A percentile compares a stretch with the other conserved stretches of the same genome.
Evolutionary conservation across 1,140 invertebrate genomes (phyloP).

Genomic region (Brachionus rotundiformis): DNA sequence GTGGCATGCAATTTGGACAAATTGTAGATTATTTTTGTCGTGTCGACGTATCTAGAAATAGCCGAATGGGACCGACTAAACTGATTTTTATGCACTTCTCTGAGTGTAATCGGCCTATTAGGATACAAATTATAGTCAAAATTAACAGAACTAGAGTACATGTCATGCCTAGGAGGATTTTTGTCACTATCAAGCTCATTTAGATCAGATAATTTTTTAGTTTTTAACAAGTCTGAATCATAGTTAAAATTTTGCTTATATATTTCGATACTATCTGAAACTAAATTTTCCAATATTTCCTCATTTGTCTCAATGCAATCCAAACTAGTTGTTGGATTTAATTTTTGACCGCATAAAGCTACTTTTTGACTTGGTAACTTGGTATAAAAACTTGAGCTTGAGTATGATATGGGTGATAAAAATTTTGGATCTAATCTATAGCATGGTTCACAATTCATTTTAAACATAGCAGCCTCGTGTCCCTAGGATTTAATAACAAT

Average conservation of each 20-base stretch:
- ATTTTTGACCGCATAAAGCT: neutral
- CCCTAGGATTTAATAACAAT: slow-evolving; percentile 49
- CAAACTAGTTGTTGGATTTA: slow-evolving; percentile 3
- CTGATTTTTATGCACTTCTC: neutral
- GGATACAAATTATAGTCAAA: slow-evolving; percentile 8
- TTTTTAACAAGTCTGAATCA: slow-evolving; percentile 16
- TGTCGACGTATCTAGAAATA: neutral
- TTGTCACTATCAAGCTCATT: neutral
- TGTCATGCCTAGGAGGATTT: neutral
- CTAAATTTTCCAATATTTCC: neutral
- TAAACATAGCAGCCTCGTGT: slow-evolving; percentile 44
- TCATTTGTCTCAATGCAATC: neutral
- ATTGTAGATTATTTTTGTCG: slow-evolving; percentile 24
- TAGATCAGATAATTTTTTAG: neutral
- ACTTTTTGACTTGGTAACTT: neutral
- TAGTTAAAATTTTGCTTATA: slow-evolving; percentile 36
- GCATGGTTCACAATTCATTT: slow-evolving; percentile 39
- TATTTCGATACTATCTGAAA: neutral
- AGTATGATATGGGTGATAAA: neutral
- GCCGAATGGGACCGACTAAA: neutral
- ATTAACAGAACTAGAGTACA: slow-evolving; percentile 23
- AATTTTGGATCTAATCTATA: slow-evolving; percentile 37
- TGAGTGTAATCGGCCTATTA: neutral
- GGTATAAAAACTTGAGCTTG: neutral
- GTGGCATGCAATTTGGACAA: neutral